A percentile compares a stretch with the other conserved stretches of the same genome.
phyloP scores from a whole-genome alignment of 2,113 vertebrate genomes.

The Silurus meridionalis region DNA sequence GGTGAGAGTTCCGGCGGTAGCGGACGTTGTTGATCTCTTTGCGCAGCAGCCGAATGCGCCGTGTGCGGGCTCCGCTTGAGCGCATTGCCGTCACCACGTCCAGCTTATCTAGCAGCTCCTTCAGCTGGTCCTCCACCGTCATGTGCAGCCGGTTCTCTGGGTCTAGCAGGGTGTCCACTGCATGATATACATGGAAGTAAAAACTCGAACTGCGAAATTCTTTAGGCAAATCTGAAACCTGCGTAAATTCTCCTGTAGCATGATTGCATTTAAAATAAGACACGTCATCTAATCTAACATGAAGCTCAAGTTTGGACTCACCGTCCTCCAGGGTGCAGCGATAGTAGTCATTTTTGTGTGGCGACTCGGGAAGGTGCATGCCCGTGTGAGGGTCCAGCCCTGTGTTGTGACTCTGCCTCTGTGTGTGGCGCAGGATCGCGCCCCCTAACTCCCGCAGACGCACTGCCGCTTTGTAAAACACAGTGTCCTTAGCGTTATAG shows the following conservation, averaged over 20 bases:
- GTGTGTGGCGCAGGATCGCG: constrained; percentile 87
- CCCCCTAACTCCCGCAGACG: constrained; percentile 89
- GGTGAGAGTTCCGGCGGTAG: constrained; percentile 76
- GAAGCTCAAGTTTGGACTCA: constrained; percentile 64
- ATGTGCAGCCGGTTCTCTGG: constrained; percentile 93
- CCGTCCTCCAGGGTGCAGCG: constrained; percentile 96
- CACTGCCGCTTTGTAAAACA: constrained; percentile 92
- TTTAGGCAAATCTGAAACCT: too few species aligned
- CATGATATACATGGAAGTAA: constrained; percentile 13
- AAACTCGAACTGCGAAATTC: background rate
- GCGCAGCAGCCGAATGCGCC: constrained; percentile 86
- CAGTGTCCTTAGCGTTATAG: constrained; percentile 95
- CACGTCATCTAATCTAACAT: background rate
- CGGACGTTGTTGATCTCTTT: constrained; percentile 89
- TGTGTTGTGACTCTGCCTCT: constrained; percentile 87
- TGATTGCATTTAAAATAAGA: background rate
- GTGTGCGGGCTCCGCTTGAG: constrained; percentile 86
- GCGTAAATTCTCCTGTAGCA: too few species aligned
- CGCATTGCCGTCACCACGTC: constrained; percentile 89
- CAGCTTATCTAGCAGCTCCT: constrained; percentile 93
- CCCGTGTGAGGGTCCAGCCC: constrained; percentile 88
- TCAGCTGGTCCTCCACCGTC: constrained; percentile 87
- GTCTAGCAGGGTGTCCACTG: constrained; percentile 92
- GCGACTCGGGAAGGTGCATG: constrained; percentile 88
- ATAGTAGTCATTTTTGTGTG: constrained; percentile 90